These are phyloP conservation scores for Phortica okadai DNA, from an alignment of 2,888 invertebrate species.

Conservation along the genomic window DNA sequence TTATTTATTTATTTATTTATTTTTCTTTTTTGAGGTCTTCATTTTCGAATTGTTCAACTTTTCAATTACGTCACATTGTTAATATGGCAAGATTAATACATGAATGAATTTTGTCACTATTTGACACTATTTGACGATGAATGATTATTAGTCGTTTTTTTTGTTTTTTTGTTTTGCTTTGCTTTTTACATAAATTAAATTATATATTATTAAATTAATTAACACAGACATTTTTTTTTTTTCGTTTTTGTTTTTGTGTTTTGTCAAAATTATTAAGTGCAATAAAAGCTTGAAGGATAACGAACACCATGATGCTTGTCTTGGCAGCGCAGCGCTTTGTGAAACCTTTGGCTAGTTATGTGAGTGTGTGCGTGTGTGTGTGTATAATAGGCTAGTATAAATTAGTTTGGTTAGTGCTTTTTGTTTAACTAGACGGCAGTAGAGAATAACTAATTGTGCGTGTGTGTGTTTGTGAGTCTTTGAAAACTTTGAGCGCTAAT, in stretches of 20 bases:
- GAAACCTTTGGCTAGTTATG: slow-evolving; percentile 3
- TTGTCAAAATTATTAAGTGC: not conserved
- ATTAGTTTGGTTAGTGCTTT: not conserved
- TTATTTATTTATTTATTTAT: too few species aligned
- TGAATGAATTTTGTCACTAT: slow-evolving; percentile 61
- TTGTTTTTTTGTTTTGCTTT: not conserved
- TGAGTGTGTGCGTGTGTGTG: not conserved
- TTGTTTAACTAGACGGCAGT: not conserved
- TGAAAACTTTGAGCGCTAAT: not conserved
- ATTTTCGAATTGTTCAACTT: slow-evolving; percentile 36
- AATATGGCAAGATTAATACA: slow-evolving; percentile 77
- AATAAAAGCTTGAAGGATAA: not conserved
- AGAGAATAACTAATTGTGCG: not conserved
- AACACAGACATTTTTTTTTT: slow-evolving; percentile 65
- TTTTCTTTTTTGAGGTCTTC: slow-evolving; percentile 15
- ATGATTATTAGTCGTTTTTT: slow-evolving; percentile 2
- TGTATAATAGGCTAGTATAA: not conserved
- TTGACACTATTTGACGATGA: slow-evolving; percentile 25
- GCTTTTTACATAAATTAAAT: slow-evolving; percentile 57
- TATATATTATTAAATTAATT: slow-evolving; percentile 68
- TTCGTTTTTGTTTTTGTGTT: not conserved
- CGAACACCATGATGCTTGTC: not conserved
- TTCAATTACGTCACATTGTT: slow-evolving; percentile 58
- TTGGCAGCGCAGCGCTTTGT: too few species aligned
- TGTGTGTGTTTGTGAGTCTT: not conserved